phyloP scores from a whole-genome alignment of 2,888 invertebrate species.

The Heteromurus nitidus region DNA sequence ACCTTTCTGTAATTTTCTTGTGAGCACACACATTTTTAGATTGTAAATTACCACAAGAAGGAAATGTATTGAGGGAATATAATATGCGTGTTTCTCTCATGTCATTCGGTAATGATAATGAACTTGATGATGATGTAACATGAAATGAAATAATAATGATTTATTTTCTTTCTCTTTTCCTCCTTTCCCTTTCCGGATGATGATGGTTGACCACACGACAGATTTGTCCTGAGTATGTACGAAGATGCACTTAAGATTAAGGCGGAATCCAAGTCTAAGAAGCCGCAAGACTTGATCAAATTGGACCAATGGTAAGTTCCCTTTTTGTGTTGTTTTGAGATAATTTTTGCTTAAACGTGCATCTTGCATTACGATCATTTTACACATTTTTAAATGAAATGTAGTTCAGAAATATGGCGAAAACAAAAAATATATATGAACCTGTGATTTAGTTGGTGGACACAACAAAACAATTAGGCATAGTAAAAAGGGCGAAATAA shows the following conservation, averaged over 20 bases:
- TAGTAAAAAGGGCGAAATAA: constrained; percentile 26
- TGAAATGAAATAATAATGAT: constrained; percentile 4
- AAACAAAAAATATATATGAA: too few species aligned
- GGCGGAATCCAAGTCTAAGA: constrained; percentile 92
- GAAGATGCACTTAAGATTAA: constrained; percentile 93
- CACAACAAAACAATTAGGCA: too few species aligned
- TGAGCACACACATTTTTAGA: constrained; percentile 2
- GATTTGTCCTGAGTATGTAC: constrained; percentile 90
- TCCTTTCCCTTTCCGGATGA: constrained; percentile 23
- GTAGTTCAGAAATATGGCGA: too few species aligned
- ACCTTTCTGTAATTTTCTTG: not conserved
- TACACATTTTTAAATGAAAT: not conserved
- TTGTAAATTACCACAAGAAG: constrained; percentile 2
- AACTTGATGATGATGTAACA: constrained; percentile 53
- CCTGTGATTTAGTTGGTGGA: too few species aligned
- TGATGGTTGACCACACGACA: constrained; percentile 33
- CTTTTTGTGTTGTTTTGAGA: not conserved
- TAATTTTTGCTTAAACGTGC: not conserved
- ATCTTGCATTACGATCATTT: too few species aligned
- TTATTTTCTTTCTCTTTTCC: constrained; percentile 19
- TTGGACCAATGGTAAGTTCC: constrained; percentile 92
- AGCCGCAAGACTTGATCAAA: constrained; percentile 94
- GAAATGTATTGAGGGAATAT: not conserved
- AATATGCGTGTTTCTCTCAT: not conserved
- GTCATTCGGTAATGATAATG: constrained; percentile 50